These are phyloP conservation scores for Dendrocincla fuliginosa DNA, from an alignment of 2,797 vertebrate genomes.

Conservation along the genomic window DNA sequence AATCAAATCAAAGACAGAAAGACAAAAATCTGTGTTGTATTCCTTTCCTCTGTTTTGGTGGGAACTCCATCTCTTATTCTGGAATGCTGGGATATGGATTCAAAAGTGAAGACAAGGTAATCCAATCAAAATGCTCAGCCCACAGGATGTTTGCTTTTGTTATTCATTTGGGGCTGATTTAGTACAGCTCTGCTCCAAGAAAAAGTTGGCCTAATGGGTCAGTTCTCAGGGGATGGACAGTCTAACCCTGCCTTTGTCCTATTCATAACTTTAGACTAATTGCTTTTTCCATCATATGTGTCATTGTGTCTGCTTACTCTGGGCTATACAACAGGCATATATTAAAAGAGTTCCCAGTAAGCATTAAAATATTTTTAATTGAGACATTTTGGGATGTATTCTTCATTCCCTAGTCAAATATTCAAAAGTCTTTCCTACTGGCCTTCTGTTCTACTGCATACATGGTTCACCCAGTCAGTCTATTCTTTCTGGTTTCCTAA, in stretches of 20 bases:
- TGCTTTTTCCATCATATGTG: not conserved
- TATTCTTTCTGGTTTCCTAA: not conserved
- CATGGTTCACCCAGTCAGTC: not conserved
- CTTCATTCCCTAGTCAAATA: not conserved
- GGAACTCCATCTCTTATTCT: not conserved
- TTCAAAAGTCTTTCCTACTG: not conserved
- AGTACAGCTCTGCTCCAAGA: not conserved
- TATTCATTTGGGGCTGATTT: not conserved
- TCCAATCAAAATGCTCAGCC: fast-evolving
- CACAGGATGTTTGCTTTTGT: not conserved
- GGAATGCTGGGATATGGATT: not conserved
- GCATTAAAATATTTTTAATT: not conserved
- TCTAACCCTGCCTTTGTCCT: not conserved
- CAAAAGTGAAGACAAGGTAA: not conserved
- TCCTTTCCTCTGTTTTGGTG: not conserved
- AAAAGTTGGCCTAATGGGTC: not conserved
- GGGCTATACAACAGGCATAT: not conserved
- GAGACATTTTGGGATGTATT: not conserved
- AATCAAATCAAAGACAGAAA: not conserved
- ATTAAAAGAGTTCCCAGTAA: not conserved
- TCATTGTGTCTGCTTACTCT: not conserved
- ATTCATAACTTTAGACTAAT: not conserved
- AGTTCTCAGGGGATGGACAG: not conserved
- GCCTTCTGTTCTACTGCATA: not conserved
- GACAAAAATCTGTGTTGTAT: not conserved